These are phyloP conservation scores for Chrysolina haemoptera DNA, from an alignment of 2,888 invertebrate genomes.

Conservation along the genomic window DNA sequence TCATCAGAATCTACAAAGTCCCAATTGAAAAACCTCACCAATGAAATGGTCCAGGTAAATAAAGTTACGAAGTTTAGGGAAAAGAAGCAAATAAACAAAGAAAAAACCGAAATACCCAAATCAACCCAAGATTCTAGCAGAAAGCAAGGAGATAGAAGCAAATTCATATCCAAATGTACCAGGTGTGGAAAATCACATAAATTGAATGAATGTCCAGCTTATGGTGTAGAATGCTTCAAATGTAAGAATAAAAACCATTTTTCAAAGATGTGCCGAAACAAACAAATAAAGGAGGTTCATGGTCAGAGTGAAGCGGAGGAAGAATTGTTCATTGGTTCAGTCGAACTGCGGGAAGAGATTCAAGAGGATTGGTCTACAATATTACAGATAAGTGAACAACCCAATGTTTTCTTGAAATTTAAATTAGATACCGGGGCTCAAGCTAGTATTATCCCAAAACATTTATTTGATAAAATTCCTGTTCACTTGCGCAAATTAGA, in stretches of 20 bases:
- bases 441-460: constrained; percentile 15
- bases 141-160: not conserved
- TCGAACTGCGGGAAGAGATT: not conserved
- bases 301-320: constrained; percentile 7
- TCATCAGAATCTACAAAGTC: not conserved
- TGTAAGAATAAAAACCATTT: constrained; percentile 23
- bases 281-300: constrained; percentile 22
- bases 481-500: constrained; percentile 7
- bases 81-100: not conserved
- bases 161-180: not conserved
- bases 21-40: not conserved
- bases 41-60: not conserved
- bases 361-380: constrained; percentile 3
- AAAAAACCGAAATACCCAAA: not conserved
- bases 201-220: constrained; percentile 20
- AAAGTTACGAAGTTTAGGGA: not conserved
- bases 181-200: not conserved
- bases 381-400: too few relatives aligned
- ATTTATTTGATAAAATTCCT: constrained; percentile 21
- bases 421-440: not conserved
- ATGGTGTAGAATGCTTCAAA: constrained; percentile 14
- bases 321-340: constrained; percentile 10
- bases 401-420: constrained; percentile 22
- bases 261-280: constrained; percentile 10
- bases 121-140: not conserved